Evolutionary conservation across 2,888 invertebrate species (phyloP), one percentile per base, ranked within the genome.

Genomic region (Xestia c-nigrum): DNA sequence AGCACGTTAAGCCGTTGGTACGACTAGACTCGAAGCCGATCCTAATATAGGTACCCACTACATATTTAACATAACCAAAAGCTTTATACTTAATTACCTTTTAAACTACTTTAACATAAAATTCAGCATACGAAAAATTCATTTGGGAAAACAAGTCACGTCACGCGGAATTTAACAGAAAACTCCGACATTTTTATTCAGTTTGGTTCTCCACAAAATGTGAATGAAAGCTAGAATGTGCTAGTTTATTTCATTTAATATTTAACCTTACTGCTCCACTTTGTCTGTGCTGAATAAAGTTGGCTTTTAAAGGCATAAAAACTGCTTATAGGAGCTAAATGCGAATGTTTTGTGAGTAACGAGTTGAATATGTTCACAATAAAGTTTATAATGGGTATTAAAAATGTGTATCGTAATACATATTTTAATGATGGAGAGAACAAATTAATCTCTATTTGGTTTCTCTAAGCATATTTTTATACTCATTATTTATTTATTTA

Each of bases 221-320:
- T 55, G 69, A 63, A 67, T 46, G 46, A 78, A 63, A n/a, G 59
- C n/a, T 64, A 55, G 52, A 69, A 72, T 69, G 68, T 9, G n/a
- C 68, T 40, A 74, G 68, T 69, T 83, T 84, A 74, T 68, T 76
- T 14, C 31, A 75, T 80, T 74, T 66, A 14, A 69, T 46, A 63
- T 69, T 83, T 61, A 78, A 67, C 31, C 16, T 66, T n/a, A 5
- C 61, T 74, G 47, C 61, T 38, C 50, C 1, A 65, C 19, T 68
- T 64, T 57, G 6, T 80, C 24, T 64, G 3, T 12, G 7, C 50
- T 68, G 67, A 74, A 71, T 68, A 47, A n/a, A 69, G 52, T 59
- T 38, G 38, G 14, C 12, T 46, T 57, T 3, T 63, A 47, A 55
- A 50, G 2, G n/a, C 7, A 19, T 72, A 24, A 24, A 72, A 66